phyloP scores from a whole-genome alignment of 1,140 invertebrate genomes.

The Phortica variegata region DNA sequence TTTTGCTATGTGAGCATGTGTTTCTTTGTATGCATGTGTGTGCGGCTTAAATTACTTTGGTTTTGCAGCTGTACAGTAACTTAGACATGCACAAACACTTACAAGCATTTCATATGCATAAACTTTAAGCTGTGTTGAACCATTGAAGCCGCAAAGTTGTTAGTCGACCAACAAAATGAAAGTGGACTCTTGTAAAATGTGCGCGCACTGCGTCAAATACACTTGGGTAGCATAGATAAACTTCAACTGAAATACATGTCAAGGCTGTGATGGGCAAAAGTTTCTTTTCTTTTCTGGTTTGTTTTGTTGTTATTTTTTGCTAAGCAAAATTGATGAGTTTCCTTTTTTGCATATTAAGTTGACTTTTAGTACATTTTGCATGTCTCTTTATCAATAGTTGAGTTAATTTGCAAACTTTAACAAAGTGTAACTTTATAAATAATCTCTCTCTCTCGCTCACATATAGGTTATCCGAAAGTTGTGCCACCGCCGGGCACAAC shows the following conservation, averaged over 20 bases:
- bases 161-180: no score
- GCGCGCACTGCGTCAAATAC: no score
- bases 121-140: no score
- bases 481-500: slow-evolving; percentile 63
- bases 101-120: not conserved
- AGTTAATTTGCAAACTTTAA: not conserved
- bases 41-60: not conserved
- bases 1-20: slow-evolving; percentile 46
- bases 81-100: not conserved
- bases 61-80: not conserved
- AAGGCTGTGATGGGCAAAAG: no score
- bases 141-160: no score
- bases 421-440: no score
- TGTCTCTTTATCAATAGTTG: no score
- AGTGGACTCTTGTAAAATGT: no score
- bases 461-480: slow-evolving; percentile 46
- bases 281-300: not conserved
- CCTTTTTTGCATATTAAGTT: not conserved
- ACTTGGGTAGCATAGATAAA: no score
- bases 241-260: no score
- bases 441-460: no score
- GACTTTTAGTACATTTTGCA: no score
- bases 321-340: not conserved
- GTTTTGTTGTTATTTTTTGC: not conserved
- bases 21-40: not conserved